A percentile compares a stretch with the other conserved stretches of the same genome.
Conservation (phyloP, 2,113 vertebrate species). For the Pagrus major region DNA sequence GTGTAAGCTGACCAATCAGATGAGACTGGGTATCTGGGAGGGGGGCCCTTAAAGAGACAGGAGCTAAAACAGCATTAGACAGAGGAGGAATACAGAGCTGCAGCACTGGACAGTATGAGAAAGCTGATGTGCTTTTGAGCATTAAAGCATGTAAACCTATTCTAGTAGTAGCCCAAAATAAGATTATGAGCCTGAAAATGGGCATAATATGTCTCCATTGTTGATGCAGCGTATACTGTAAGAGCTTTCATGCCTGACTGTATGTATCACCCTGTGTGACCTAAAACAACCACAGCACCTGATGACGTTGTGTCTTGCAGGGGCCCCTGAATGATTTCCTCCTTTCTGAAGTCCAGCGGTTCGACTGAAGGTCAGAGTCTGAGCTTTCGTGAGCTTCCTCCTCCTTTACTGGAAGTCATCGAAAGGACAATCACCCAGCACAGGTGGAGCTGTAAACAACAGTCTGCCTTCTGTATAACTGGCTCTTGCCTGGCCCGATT, state of each 20-base stretch:
- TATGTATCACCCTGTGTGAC: background rate
- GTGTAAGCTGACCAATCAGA: too few relatives aligned
- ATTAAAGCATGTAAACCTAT: too few relatives aligned
- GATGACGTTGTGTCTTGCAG: constrained; percentile 30
- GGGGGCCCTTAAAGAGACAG: too few relatives aligned
- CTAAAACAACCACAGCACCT: constrained; percentile 25
- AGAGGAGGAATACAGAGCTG: too few relatives aligned
- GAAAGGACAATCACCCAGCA: constrained; percentile 51
- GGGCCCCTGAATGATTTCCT: constrained; percentile 64
- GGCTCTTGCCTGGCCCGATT: background rate
- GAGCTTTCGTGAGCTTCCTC: constrained; percentile 40
- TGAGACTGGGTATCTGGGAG: too few relatives aligned
- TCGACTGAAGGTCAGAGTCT: constrained; percentile 35
- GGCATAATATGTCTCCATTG: too few relatives aligned
- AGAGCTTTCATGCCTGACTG: constrained; percentile 7
- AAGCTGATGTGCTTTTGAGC: too few relatives aligned
- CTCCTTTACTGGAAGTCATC: constrained; percentile 63
- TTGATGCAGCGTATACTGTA: background rate
- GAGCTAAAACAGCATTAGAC: too few relatives aligned
- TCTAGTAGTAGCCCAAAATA: too few relatives aligned
- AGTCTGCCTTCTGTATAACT: background rate
- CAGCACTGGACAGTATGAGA: too few relatives aligned
- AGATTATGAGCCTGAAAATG: too few relatives aligned
- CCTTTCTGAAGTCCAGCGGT: constrained; percentile 39
- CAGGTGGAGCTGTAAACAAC: constrained; percentile 40